These are phyloP conservation scores for Melanotaenia nigrans DNA, from an alignment of 2,797 vertebrate species.

Conservation along the genomic window DNA sequence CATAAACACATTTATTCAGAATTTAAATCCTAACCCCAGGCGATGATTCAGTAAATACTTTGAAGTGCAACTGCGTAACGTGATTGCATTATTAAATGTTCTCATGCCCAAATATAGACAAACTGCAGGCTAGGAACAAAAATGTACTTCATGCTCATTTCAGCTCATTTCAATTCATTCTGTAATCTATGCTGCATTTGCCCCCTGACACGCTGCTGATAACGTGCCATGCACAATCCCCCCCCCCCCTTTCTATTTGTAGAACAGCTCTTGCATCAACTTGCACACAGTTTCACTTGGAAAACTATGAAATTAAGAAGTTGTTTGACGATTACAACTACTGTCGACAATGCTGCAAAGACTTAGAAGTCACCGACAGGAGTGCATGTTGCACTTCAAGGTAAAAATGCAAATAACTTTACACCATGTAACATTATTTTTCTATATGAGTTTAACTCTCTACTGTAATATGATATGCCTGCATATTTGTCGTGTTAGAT, in stretches of 20 bases:
- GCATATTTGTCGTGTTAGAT: conserved; percentile 30
- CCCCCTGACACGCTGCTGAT: conserved; percentile 68
- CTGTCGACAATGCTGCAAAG: conserved; percentile 16
- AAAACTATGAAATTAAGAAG: conserved; percentile 51
- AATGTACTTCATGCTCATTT: conserved; percentile 77
- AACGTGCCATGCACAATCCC: conserved; percentile 58
- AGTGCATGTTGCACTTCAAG: conserved; percentile 25
- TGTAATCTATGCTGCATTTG: conserved; percentile 65
- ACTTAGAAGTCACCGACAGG: conserved; percentile 20
- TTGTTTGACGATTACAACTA: conserved; percentile 27
- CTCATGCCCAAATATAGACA: conserved; percentile 76
- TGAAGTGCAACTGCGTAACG: conserved; percentile 79
- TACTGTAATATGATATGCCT: conserved; percentile 3
- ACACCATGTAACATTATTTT: conserved; percentile 14
- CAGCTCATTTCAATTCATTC: conserved; percentile 72
- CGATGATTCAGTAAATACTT: conserved; percentile 80
- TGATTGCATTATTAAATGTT: conserved; percentile 77
- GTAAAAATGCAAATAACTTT: conserved; percentile 33
- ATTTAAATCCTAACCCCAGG: conserved; percentile 77
- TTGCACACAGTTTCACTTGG: conserved; percentile 39
- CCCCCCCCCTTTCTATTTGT: conserved; percentile 32
- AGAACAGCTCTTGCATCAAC: conserved; percentile 51
- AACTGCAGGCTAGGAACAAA: conserved; percentile 77
- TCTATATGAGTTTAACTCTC: conserved; percentile 10
- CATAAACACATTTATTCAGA: conserved; percentile 80